phyloP scores from a whole-genome alignment of 2,113 vertebrate genomes.

The Heterotilapia buettikoferi region DNA sequence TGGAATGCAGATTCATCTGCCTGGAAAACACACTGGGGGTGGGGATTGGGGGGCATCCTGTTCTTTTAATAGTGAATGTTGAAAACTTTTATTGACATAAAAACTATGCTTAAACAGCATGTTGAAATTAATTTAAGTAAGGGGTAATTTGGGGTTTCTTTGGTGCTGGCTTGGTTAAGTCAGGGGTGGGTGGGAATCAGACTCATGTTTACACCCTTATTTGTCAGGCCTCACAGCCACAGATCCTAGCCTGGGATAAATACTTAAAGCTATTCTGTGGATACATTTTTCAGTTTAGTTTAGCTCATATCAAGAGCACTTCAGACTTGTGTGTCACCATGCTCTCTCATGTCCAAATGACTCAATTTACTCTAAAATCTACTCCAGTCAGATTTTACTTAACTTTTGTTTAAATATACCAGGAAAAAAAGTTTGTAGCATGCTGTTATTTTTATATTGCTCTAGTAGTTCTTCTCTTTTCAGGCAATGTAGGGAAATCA shows the following conservation, averaged over 20 bases:
- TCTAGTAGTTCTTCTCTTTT: background rate
- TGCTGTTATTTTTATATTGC: background rate
- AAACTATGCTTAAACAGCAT: background rate
- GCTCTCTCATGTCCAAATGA: background rate
- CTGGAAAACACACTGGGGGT: background rate
- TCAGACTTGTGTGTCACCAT: background rate
- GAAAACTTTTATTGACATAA: background rate
- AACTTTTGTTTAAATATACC: background rate
- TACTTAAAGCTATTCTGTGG: background rate
- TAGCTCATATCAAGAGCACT: background rate
- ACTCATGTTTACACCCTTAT: constrained; percentile 20
- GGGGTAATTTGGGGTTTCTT: constrained; percentile 19
- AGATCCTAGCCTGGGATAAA: background rate
- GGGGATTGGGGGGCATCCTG: background rate
- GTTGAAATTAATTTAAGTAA: background rate
- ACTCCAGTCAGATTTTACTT: background rate
- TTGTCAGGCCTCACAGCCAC: constrained; percentile 22
- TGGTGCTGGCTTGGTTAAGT: constrained; percentile 45
- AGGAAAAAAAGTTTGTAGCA: background rate
- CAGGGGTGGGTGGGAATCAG: constrained; percentile 56
- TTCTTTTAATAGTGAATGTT: background rate
- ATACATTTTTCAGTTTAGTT: background rate
- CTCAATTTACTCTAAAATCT: background rate
- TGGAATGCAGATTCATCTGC: background rate
- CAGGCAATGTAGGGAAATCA: background rate